Base-by-base conservation (phyloP, 2,113 vertebrate genomes). In the Heliornis fulica region DNA sequence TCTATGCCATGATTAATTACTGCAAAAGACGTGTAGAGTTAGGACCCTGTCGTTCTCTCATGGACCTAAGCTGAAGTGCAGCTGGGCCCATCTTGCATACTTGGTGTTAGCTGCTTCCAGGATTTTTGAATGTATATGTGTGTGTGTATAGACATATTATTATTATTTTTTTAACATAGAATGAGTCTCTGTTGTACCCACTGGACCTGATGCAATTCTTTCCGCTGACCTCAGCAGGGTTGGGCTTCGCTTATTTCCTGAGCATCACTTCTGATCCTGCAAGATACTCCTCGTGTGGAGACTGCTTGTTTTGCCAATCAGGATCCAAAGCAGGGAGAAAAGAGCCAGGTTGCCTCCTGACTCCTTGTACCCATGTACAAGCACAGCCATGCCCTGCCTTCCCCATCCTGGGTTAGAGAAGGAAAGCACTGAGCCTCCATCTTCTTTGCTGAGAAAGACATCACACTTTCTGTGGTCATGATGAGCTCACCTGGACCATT, bases 1-100 rank as follows among this genome's bases (percentile, higher is more conserved):
- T 95, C 90, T 91, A 1, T 65, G 84, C 61, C 25, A 1, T 91
- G 90, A 95, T 97, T 97, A 95, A 97, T 97, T 96, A 91, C 14
- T 83, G 90, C 61, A 25, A 29, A 77, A 75, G 91, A 69, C 4
- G 25, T 68, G 70, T 72, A 54, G 88, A 64, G 90, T 72, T 76
- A 86, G 81, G 91, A 87, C 84, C 80, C 25, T 23, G 64, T 88
- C 34, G 2, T 64, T 78, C 53, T 51, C 71, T 74, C 34, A 1
- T 0, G 61, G 84, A 87, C 72, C 48, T 41, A 64, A 50, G 45
- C 19, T 70, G 85, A 17, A 32, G 57, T 6, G 45, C 38, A 66
- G 79, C 68, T 75, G 76, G 51, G 13, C 46, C 41, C 64, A 11
- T 45, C 34, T 65, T 15, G 63, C 26, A 20, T 9, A 1, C 19